Conservation (phyloP, 1,140 invertebrate species). For the Drosophila orena region DNA sequence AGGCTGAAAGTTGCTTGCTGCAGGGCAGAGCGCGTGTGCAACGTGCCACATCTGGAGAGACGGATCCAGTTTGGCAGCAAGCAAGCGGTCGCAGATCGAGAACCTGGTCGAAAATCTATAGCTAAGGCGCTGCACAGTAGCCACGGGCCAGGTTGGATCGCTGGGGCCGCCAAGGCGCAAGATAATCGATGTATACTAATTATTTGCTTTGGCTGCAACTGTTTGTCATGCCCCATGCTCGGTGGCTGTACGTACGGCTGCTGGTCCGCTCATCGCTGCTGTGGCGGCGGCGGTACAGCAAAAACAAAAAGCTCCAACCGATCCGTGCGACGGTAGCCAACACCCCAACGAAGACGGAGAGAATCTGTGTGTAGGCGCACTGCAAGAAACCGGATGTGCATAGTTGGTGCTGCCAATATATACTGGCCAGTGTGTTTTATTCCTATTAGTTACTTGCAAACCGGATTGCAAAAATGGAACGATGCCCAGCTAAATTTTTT, state of each 20-base stretch:
- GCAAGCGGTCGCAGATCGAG: background rate
- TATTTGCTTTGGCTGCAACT: constrained; percentile 83
- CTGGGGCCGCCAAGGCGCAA: constrained; percentile 45
- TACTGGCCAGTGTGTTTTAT: too few species aligned
- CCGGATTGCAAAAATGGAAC: background rate
- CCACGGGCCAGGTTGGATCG: constrained; percentile 45
- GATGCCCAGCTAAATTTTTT: background rate
- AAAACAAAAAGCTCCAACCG: constrained; percentile 67
- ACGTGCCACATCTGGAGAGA: constrained; percentile 75
- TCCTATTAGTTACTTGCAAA: background rate
- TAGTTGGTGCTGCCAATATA: too few species aligned
- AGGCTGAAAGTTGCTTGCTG: constrained; percentile 9
- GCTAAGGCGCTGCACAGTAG: constrained; percentile 50
- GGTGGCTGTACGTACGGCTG: constrained; percentile 50
- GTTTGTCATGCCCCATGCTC: constrained; percentile 73
- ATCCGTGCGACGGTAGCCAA: constrained; percentile 55
- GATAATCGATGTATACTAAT: constrained; percentile 84
- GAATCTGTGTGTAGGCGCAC: constrained; percentile 3
- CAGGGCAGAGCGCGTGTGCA: constrained; percentile 62
- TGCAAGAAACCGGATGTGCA: background rate
- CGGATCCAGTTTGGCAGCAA: constrained; percentile 66
- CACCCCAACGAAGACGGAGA: constrained; percentile 25
- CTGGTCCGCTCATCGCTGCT: constrained; percentile 18
- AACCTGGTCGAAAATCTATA: background rate
- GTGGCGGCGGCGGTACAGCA: constrained; percentile 57